Conservation (phyloP, 2,113 vertebrate species). For the Boleophthalmus pectinirostris region DNA sequence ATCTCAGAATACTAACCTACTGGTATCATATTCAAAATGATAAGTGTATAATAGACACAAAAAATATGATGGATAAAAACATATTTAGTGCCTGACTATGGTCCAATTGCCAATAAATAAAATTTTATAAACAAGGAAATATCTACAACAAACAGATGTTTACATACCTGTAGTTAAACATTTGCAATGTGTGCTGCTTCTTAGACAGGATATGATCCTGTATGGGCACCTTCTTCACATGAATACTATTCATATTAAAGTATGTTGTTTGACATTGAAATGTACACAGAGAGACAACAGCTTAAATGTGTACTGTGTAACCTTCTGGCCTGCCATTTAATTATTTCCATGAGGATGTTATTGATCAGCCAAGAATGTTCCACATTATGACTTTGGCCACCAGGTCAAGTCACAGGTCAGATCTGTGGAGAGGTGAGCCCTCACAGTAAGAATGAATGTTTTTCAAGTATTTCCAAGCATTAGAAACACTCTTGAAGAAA, state of each 20-base stretch:
- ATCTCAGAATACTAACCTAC: slow-evolving; percentile 14
- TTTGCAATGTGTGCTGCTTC: slow-evolving; percentile 50
- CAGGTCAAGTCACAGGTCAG: no score
- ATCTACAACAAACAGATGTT: slow-evolving; percentile 6
- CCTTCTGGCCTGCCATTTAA: no score
- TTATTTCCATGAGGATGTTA: no score
- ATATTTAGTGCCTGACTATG: slow-evolving; percentile 28
- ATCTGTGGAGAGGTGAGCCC: no score
- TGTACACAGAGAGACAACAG: no score
- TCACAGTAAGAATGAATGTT: no score
- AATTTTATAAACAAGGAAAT: slow-evolving; percentile 8
- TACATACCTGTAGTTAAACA: slow-evolving; percentile 16
- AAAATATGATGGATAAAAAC: slow-evolving; percentile 13
- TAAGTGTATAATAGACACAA: slow-evolving; percentile 1
- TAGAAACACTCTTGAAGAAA: no score
- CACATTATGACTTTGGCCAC: no score
- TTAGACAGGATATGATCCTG: slow-evolving; percentile 3
- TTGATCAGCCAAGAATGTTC: no score
- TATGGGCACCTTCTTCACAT: slow-evolving; percentile 1
- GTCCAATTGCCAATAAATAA: slow-evolving; percentile 16
- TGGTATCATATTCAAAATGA: slow-evolving; percentile 10
- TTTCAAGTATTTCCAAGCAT: no score
- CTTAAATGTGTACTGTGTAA: no score
- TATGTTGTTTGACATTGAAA: background rate
- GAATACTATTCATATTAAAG: background rate